Evolutionary conservation across 2,797 vertebrate genomes (phyloP).

Genomic region (Diplodus puntazzo): DNA sequence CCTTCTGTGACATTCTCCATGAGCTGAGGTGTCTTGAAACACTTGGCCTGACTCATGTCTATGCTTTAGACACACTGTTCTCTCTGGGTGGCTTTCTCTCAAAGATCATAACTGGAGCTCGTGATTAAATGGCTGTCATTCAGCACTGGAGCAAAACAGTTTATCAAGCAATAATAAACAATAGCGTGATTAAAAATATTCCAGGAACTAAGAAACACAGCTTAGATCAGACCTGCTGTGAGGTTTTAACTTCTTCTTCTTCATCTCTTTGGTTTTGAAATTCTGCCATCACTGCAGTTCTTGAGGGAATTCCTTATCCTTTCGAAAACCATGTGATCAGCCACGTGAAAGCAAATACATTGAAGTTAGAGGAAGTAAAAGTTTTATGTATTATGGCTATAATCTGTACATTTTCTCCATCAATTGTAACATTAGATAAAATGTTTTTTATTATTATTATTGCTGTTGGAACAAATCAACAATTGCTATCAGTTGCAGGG

Average conservation of each 20-base stretch:
- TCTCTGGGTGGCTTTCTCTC: slow-evolving; percentile 27
- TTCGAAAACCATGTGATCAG: too few relatives aligned
- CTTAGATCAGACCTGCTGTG: too few relatives aligned
- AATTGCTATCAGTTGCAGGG: too few relatives aligned
- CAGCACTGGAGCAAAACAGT: too few relatives aligned
- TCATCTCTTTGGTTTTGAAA: background rate
- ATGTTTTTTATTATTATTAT: background rate
- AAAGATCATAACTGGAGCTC: background rate
- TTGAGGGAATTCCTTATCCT: background rate
- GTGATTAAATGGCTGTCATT: background rate
- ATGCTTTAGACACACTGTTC: slow-evolving; percentile 34
- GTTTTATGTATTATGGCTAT: background rate
- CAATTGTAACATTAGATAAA: too few relatives aligned
- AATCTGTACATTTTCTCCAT: background rate
- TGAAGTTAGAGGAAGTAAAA: background rate
- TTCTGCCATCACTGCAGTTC: too few relatives aligned
- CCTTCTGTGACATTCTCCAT: background rate
- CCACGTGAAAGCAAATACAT: background rate
- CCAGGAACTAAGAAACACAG: too few relatives aligned
- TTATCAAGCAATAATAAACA: too few relatives aligned
- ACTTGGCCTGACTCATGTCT: slow-evolving; percentile 66
- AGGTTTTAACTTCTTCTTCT: background rate
- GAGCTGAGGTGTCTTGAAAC: slow-evolving; percentile 30
- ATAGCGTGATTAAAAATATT: background rate
- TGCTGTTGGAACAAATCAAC: background rate